Percentiles rank a stretch among this genome's conserved stretches.
phyloP scores from a whole-genome alignment of 2,113 vertebrate genomes.

The Ardeotis arabs region DNA sequence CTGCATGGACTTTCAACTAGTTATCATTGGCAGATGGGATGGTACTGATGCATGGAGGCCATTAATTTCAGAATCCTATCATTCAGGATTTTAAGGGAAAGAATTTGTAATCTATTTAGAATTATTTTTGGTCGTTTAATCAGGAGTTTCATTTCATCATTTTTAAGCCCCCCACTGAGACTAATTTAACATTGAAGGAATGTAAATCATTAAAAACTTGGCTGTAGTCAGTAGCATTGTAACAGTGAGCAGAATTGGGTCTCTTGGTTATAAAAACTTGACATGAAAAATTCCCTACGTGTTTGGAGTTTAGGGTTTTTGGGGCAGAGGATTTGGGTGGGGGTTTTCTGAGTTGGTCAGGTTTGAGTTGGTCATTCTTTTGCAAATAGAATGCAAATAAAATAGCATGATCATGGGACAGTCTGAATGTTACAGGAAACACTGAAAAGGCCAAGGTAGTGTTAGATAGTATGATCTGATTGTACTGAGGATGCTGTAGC shows the following conservation, averaged over 20 bases:
- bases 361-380: neutral
- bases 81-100: slow-evolving; percentile 16
- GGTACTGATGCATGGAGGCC: neutral
- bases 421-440: neutral
- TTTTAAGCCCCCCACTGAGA: slow-evolving; percentile 15
- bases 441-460: neutral
- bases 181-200: slow-evolving; percentile 25
- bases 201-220: neutral
- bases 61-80: slow-evolving; percentile 11
- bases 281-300: neutral
- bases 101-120: slow-evolving; percentile 25
- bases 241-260: neutral
- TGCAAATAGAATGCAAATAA: neutral
- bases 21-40: neutral
- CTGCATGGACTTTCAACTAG: neutral
- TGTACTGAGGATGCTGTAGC: neutral
- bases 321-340: neutral
- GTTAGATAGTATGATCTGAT: neutral
- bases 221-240: neutral
- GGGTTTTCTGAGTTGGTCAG: neutral
- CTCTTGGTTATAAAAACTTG: neutral
- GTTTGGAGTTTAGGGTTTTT: neutral
- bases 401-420: neutral
- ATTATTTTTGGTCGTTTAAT: slow-evolving; percentile 22
- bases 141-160: neutral